Conservation (phyloP, 1,140 invertebrate species). For the Lepidostoma basale region DNA sequence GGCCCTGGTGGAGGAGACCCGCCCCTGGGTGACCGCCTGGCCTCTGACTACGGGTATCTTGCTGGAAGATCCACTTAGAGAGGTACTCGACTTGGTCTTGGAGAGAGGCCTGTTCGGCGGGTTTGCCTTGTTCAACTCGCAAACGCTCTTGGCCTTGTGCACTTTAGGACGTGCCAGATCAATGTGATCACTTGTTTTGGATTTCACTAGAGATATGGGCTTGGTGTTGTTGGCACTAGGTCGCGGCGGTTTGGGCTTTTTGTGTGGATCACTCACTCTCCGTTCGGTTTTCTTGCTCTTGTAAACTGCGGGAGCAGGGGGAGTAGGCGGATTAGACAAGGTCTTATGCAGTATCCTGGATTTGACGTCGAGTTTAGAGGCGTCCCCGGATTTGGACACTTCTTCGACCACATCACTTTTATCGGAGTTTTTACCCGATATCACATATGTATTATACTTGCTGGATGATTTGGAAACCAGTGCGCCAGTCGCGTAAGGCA, state of each 20-base stretch:
- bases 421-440: conserved; percentile 51
- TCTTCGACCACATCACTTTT: conserved; percentile 46
- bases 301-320: conserved; percentile 53
- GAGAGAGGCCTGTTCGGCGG: conserved; percentile 48
- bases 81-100: conserved; percentile 59
- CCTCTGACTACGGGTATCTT: conserved; percentile 64
- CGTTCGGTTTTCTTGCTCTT: conserved; percentile 53
- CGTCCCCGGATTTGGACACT: conserved; percentile 54
- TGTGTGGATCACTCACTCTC: conserved; percentile 55
- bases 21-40: conserved; percentile 56
- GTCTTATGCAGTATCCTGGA: conserved; percentile 61
- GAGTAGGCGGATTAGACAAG: conserved; percentile 59
- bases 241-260: conserved; percentile 31
- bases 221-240: conserved; percentile 13
- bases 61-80: conserved; percentile 62
- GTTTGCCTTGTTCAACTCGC: conserved; percentile 59
- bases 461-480: conserved; percentile 50
- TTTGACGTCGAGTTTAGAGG: conserved; percentile 60
- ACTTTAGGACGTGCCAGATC: conserved; percentile 54
- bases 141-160: conserved; percentile 63
- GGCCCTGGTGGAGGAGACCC: conserved; percentile 58
- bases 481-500: conserved; percentile 50
- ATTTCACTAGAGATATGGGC: conserved; percentile 31
- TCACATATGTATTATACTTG: conserved; percentile 60
- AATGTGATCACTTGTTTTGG: conserved; percentile 43